Conservation (phyloP, 2,888 invertebrate genomes). For the Rutpela maculata region DNA sequence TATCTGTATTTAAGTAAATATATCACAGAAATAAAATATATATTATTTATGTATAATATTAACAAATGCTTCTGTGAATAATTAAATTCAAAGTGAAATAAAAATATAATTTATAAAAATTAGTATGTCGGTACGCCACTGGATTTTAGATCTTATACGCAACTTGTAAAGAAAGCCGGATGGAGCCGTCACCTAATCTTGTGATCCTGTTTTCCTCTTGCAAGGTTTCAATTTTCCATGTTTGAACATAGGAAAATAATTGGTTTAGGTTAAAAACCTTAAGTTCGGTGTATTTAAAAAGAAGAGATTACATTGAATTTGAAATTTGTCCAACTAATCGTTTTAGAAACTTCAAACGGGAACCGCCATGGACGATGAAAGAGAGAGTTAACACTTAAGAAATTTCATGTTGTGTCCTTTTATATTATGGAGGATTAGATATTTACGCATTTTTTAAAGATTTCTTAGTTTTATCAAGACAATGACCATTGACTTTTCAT, state of each 20-base stretch:
- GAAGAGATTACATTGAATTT: slow-evolving; percentile 20
- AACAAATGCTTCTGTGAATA: no score
- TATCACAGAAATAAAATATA: no score
- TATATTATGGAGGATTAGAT: not conserved
- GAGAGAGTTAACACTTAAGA: not conserved
- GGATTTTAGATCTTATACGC: not conserved
- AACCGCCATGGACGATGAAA: not conserved
- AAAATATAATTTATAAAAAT: no score
- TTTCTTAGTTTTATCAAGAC: not conserved
- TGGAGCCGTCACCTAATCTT: not conserved
- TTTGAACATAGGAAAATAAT: not conserved
- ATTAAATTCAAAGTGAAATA: no score
- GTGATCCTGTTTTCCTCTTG: slow-evolving; percentile 3
- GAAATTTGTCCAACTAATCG: slow-evolving; percentile 20
- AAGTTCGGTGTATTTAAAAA: not conserved
- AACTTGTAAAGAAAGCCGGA: not conserved
- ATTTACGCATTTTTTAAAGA: not conserved
- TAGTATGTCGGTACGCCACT: not conserved
- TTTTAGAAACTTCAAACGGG: slow-evolving; percentile 22
- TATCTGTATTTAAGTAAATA: no score
- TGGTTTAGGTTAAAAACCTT: slow-evolving; percentile 2
- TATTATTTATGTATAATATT: no score
- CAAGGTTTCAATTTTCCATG: not conserved
- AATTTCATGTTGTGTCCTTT: not conserved
- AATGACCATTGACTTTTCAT: no score